A percentile compares a stretch with the other conserved stretches of the same genome.
phyloP scores from a whole-genome alignment of 2,113 vertebrate species.

The Ellobius talpinus region DNA sequence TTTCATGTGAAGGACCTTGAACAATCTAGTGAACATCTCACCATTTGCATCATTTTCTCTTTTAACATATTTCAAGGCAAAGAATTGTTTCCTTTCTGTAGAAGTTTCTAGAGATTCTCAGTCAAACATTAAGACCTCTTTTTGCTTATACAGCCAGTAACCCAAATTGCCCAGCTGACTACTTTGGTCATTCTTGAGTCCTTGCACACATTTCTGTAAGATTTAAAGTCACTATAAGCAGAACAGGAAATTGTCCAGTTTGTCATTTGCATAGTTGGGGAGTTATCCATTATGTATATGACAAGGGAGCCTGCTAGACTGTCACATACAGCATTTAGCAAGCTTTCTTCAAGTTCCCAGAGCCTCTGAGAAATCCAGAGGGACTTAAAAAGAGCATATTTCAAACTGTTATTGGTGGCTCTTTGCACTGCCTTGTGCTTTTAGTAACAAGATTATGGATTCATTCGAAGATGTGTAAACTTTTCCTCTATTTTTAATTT shows the following conservation, averaged over 20 bases:
- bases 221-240: background rate
- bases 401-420: background rate
- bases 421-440: slow-evolving; percentile 25
- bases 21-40: background rate
- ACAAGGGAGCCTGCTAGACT: background rate
- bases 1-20: background rate
- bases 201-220: background rate
- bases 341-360: background rate
- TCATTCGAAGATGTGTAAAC: background rate
- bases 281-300: background rate
- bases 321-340: background rate
- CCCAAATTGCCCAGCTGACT: background rate
- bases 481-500: slow-evolving; percentile 48
- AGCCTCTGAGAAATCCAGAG: background rate
- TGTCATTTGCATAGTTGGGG: background rate
- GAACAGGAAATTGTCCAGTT: background rate
- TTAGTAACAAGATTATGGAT: slow-evolving; percentile 36
- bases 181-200: background rate
- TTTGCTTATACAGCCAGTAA: background rate
- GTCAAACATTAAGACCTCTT: background rate
- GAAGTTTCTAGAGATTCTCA: slow-evolving; percentile 31
- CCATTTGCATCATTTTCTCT: slow-evolving; percentile 31
- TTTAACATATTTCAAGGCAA: background rate
- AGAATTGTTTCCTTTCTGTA: slow-evolving; percentile 30
- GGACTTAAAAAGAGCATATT: background rate